phyloP scores from a whole-genome alignment of 2,113 vertebrate species.

The Erythrocebus patas region DNA sequence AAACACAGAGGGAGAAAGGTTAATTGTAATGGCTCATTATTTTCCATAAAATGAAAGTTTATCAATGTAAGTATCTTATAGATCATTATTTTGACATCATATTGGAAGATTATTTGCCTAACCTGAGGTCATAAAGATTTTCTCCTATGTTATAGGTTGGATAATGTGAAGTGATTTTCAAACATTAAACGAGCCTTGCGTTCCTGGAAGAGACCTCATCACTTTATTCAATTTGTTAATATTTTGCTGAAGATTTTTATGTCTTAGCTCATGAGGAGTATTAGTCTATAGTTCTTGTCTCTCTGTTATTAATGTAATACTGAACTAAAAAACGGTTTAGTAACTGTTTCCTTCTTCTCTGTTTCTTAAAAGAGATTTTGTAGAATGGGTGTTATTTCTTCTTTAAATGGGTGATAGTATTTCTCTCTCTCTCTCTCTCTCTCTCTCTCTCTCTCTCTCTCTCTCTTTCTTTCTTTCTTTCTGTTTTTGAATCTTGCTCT shows the following conservation, averaged over 20 bases:
- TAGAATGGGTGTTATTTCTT: not conserved
- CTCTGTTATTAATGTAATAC: not conserved
- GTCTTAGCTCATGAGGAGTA: not conserved
- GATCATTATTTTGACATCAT: not conserved
- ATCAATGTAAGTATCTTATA: not conserved
- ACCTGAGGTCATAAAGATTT: not conserved
- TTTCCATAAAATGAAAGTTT: not conserved
- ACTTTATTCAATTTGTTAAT: not conserved
- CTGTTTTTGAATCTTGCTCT: too few species aligned
- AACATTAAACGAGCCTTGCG: not conserved
- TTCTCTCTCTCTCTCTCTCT: not conserved
- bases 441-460: too few species aligned
- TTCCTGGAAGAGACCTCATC: not conserved
- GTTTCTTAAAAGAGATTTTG: not conserved
- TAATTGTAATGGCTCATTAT: not conserved
- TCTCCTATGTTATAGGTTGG: not conserved
- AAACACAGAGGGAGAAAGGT: not conserved
- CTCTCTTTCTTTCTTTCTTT: too few species aligned
- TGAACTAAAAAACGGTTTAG: not conserved
- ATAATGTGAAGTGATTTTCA: not conserved
- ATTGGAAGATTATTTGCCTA: not conserved
- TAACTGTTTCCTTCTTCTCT: not conserved
- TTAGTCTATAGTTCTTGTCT: not conserved
- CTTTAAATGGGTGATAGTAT: not conserved
- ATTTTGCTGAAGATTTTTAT: not conserved